Conservation (phyloP, 2,113 vertebrate genomes). For the Mellivora capensis region DNA sequence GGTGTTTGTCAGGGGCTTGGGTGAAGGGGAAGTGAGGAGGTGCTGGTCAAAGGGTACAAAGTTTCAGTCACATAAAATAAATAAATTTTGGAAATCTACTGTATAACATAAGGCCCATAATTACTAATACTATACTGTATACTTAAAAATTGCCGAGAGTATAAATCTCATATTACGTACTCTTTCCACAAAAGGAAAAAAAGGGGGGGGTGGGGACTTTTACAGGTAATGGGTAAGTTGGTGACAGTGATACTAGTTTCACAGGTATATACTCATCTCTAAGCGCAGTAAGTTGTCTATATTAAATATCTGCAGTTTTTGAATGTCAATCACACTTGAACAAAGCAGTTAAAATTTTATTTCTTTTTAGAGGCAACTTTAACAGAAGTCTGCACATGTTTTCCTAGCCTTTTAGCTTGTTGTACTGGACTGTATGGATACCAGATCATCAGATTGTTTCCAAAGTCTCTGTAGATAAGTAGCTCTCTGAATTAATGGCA, state of each 20-base stretch:
- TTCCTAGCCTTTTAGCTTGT: conserved; percentile 18
- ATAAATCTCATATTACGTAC: neutral
- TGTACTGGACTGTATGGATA: neutral
- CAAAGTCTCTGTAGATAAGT: conserved; percentile 1
- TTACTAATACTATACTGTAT: neutral
- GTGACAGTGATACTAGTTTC: neutral
- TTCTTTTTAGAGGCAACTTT: conserved; percentile 16
- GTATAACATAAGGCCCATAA: neutral
- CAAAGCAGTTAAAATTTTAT: neutral
- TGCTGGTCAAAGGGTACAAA: neutral
- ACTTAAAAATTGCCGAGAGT: neutral
- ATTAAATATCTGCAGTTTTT: neutral
- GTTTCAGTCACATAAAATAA: neutral
- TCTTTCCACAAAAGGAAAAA: neutral
- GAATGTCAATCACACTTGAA: neutral
- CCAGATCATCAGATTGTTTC: neutral
- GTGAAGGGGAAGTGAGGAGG: neutral
- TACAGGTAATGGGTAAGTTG: neutral
- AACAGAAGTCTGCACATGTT: neutral
- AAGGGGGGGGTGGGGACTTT: neutral
- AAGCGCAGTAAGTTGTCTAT: neutral
- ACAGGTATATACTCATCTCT: neutral
- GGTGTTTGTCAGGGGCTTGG: neutral
- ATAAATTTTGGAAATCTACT: neutral
- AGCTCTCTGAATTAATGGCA: conserved; percentile 23